These are phyloP conservation scores for Hippocampus zosterae DNA, from an alignment of 2,113 vertebrate genomes.

Conservation along the genomic window DNA sequence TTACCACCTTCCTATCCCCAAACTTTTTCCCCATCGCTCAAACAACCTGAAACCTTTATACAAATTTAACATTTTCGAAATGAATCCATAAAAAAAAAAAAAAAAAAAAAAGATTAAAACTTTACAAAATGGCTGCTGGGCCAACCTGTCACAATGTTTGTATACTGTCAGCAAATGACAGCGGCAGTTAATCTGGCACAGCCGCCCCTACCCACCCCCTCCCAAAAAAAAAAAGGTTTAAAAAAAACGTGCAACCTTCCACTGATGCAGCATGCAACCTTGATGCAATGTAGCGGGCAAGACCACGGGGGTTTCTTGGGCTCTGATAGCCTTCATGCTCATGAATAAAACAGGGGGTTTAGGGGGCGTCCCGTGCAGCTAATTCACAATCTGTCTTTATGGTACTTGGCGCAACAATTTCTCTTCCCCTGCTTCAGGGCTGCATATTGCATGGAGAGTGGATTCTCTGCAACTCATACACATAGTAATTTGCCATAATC, in stretches of 20 bases:
- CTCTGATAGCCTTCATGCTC: constrained; percentile 73
- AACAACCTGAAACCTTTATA: constrained; percentile 30
- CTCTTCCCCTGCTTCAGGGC: constrained; percentile 62
- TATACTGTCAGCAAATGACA: constrained; percentile 50
- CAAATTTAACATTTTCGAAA: constrained; percentile 53
- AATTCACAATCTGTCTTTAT: constrained; percentile 77
- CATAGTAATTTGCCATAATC: constrained; percentile 69
- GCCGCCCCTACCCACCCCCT: background rate
- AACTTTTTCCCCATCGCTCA: constrained; percentile 20
- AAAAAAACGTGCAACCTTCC: constrained; percentile 52
- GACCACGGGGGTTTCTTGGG: constrained; percentile 77
- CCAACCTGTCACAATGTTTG: constrained; percentile 48
- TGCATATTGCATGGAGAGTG: constrained; percentile 58
- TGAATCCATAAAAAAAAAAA: constrained; percentile 38
- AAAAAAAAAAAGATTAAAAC: constrained; percentile 47
- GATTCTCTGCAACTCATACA: constrained; percentile 61
- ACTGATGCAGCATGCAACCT: constrained; percentile 67
- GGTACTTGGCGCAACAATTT: constrained; percentile 73
- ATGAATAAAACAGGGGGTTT: constrained; percentile 81
- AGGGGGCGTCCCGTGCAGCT: constrained; percentile 75
- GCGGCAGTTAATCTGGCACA: constrained; percentile 57
- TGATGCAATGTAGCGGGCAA: constrained; percentile 70
- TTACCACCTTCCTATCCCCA: constrained; percentile 16
- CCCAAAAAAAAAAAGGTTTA: constrained; percentile 38
- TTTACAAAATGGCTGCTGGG: constrained; percentile 22